Evolutionary conservation across 2,113 vertebrate genomes (phyloP).

Genomic region (Paradoxurus hermaphroditus): DNA sequence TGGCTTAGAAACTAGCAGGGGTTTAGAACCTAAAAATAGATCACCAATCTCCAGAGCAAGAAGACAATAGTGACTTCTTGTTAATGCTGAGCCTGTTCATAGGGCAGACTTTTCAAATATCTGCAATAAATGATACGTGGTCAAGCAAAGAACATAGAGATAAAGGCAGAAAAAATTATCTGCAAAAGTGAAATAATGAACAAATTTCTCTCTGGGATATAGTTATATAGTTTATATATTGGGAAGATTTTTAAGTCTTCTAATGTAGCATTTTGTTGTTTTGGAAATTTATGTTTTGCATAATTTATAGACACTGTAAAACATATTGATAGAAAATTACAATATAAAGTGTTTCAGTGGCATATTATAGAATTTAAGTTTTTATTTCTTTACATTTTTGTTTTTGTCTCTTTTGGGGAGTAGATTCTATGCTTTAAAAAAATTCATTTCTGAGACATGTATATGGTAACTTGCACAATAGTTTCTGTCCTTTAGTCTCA

Average conservation of each 20-base stretch:
- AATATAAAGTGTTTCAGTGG: neutral
- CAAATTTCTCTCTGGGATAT: neutral
- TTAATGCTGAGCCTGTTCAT: neutral
- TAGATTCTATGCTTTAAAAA: neutral
- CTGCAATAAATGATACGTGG: neutral
- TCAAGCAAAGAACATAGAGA: neutral
- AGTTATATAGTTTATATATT: neutral
- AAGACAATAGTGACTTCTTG: neutral
- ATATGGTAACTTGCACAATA: neutral
- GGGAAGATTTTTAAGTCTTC: neutral
- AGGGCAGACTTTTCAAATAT: conserved; percentile 26
- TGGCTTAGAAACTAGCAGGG: neutral
- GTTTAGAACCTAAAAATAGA: conserved; percentile 28
- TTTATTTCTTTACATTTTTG: neutral
- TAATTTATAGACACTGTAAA: neutral
- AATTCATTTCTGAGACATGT: neutral
- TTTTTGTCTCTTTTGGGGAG: neutral
- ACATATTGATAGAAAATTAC: neutral
- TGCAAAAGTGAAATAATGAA: conserved; percentile 31
- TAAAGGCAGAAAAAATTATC: neutral
- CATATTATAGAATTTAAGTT: neutral
- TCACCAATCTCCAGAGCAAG: neutral
- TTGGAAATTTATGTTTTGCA: neutral
- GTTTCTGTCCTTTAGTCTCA: neutral
- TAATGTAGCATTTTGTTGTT: neutral